Percentiles rank a stretch among this genome's conserved stretches.
Conservation (phyloP, 2,888 invertebrate genomes). For the Drosophila barbarae region DNA sequence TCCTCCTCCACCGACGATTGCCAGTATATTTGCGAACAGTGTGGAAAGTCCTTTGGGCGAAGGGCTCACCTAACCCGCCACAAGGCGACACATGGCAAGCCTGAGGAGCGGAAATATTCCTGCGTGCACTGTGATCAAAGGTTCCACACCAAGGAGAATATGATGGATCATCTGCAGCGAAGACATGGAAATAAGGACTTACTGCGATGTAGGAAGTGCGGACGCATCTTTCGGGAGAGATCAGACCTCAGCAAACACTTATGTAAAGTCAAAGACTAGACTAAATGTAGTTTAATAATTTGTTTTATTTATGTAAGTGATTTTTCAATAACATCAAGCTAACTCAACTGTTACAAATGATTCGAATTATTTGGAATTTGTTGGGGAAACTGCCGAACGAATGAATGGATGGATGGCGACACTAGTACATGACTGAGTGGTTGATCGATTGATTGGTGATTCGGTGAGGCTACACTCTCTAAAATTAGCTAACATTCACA, state of each 20-base stretch:
- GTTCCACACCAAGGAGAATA: conserved; percentile 60
- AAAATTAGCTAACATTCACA: conserved; percentile 73
- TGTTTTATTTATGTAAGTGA: conserved; percentile 52
- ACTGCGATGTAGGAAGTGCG: conserved; percentile 68
- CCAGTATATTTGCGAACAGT: conserved; percentile 64
- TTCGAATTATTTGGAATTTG: conserved; percentile 44
- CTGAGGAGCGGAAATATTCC: conserved; percentile 32
- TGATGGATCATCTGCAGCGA: conserved; percentile 65
- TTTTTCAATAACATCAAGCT: conserved; percentile 66
- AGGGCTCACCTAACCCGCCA: conserved; percentile 55
- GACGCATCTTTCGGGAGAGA: conserved; percentile 57
- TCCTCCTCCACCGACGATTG: background rate
- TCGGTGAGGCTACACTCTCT: conserved; percentile 57
- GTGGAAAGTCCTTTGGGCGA: conserved; percentile 68
- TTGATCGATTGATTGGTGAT: conserved; percentile 26
- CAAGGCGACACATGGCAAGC: conserved; percentile 44
- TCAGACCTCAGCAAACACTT: conserved; percentile 55
- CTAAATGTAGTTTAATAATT: conserved; percentile 51
- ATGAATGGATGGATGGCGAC: conserved; percentile 49
- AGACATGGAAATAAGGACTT: conserved; percentile 58
- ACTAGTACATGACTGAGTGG: conserved; percentile 17
- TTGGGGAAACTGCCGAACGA: conserved; percentile 41
- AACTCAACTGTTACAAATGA: conserved; percentile 62
- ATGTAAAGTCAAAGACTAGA: conserved; percentile 17
- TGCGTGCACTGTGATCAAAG: conserved; percentile 50